These are phyloP conservation scores for Aphrophora alni DNA, from an alignment of 2,888 invertebrate genomes.

Conservation along the genomic window DNA sequence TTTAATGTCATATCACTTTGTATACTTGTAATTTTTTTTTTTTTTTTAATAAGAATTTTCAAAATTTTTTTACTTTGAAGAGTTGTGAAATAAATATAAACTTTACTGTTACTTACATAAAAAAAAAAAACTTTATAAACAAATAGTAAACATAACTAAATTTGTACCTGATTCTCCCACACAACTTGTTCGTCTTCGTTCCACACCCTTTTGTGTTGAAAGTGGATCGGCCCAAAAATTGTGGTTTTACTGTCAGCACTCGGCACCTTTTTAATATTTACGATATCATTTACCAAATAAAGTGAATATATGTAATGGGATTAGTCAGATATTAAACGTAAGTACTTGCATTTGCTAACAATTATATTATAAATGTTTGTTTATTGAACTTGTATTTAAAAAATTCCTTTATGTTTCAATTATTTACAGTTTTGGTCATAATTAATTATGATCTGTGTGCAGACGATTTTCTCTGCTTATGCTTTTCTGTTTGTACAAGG, in stretches of 20 bases:
- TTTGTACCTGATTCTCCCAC: too few relatives aligned
- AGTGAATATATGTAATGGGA: background rate
- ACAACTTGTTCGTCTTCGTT: background rate
- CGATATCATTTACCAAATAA: background rate
- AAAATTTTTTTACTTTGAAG: too few relatives aligned
- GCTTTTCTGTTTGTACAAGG: background rate
- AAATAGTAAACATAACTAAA: too few relatives aligned
- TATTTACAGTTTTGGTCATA: background rate
- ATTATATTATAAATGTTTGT: background rate
- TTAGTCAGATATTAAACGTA: background rate
- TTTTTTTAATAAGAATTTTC: too few relatives aligned
- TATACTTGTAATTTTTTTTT: too few relatives aligned
- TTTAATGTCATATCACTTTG: too few relatives aligned
- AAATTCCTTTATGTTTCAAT: background rate
- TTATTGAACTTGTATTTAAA: too few relatives aligned
- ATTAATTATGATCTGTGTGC: background rate
- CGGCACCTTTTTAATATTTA: background rate
- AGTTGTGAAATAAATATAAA: too few relatives aligned
- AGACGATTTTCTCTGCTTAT: background rate
- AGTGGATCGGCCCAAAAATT: background rate
- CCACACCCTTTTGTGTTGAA: background rate
- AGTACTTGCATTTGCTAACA: background rate
- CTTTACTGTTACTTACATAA: too few relatives aligned
- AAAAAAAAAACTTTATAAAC: too few relatives aligned
- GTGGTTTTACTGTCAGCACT: background rate